Percentiles rank a stretch among this genome's conserved stretches.
These are phyloP conservation scores for Biston stratarius DNA, from an alignment of 2,888 invertebrate species.

Conservation along the genomic window DNA sequence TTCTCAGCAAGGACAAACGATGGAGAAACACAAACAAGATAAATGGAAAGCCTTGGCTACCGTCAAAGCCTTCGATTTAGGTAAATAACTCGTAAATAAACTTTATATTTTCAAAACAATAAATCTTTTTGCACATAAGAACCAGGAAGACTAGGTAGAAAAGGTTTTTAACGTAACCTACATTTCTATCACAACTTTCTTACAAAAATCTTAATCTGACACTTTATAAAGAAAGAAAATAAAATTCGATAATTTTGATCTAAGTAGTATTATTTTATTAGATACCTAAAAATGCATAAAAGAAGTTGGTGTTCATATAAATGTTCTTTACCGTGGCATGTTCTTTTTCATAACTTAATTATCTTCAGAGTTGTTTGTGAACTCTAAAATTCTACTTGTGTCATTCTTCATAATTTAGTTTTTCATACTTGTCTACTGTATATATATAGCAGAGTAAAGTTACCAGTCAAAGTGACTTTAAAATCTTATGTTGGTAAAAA, in stretches of 20 bases:
- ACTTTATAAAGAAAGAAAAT: not conserved
- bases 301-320: too few relatives aligned
- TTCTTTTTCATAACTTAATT: too few relatives aligned
- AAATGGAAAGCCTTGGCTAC: slow-evolving; percentile 80
- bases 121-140: not conserved
- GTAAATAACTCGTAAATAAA: slow-evolving; percentile 51
- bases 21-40: slow-evolving; percentile 69
- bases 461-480: not conserved
- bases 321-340: too few relatives aligned
- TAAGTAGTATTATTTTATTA: too few relatives aligned
- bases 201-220: not conserved
- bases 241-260: too few relatives aligned
- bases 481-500: not conserved
- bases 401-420: too few relatives aligned
- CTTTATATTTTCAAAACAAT: not conserved
- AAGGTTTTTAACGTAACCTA: not conserved
- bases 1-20: slow-evolving; percentile 45
- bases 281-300: too few relatives aligned
- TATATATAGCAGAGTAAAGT: too few relatives aligned
- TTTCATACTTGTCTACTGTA: too few relatives aligned
- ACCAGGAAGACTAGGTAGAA: not conserved
- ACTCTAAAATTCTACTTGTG: too few relatives aligned
- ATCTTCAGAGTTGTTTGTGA: too few relatives aligned
- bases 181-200: not conserved
- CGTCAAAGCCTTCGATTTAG: slow-evolving; percentile 79